Base-by-base conservation (phyloP, 2,797 vertebrate species). In the Periparus ater region DNA sequence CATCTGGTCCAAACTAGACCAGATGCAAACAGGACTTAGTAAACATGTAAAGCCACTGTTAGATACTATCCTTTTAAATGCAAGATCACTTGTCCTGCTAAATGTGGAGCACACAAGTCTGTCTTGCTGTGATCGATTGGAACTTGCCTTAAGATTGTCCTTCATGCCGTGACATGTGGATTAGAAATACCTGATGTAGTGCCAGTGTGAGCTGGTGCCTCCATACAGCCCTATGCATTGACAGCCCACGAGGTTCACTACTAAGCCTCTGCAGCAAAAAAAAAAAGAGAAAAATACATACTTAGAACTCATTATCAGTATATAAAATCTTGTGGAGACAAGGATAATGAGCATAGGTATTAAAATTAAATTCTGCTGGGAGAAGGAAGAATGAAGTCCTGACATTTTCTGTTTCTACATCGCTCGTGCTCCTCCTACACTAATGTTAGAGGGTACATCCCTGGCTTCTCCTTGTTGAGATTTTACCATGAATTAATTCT, bases 401-500 rank as follows among this genome's bases (percentile, higher is more conserved):
- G 13, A 10, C 13, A 42, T 23, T 60, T 63, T 57, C 38, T 90
- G 58, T 63, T 74, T 85, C 38, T 16, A 4, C 26, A 20, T 55
- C 0, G 0, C 34, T 83, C 0, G 0, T 60, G 61, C 10, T 83
- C 26, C 29, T 29, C 13, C 12, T 1, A 1, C 16, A 11, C 25
- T 62, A 17, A 27, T 10, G 13, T 77, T 32, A 14, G 17, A 76
- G 53, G 30, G 40, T 68, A 63, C 54, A 36, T 74, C 30, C 7
- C 30, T 80, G 48, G 29, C 34, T 91, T 57, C 65, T 67, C 27
- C 61, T 70, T 53, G 17, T 44, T 66, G 75, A 30, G 45, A 15
- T 80, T 85, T 91, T 83, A 65, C 22, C 1, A 0, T 30, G 1
- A 88, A 74, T 81, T 75, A 72, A 73, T 79, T 74, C 14, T 61